A percentile compares a stretch with the other conserved stretches of the same genome.
phyloP scores from a whole-genome alignment of 1,140 invertebrate genomes.

The Ctenoplectra terminalis region DNA sequence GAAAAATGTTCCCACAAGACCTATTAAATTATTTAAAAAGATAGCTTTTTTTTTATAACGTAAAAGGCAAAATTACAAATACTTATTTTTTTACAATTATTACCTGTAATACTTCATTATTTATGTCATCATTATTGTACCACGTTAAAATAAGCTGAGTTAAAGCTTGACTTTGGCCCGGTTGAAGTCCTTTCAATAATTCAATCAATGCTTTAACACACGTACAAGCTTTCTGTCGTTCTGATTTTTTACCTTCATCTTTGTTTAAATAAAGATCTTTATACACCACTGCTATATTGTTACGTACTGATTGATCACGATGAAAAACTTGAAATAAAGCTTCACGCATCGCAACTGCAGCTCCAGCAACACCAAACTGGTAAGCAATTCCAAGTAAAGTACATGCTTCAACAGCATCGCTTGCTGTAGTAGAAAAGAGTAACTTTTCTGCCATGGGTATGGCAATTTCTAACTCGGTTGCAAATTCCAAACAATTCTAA shows the following conservation, averaged over 20 bases:
- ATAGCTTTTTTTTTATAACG: background rate
- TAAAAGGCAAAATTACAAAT: background rate
- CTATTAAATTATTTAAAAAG: constrained; percentile 78
- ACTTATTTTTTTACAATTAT: no score
- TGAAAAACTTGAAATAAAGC: constrained; percentile 89
- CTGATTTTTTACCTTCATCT: constrained; percentile 60
- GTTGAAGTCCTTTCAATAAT: constrained; percentile 84
- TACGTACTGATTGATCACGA: constrained; percentile 83
- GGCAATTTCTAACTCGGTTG: constrained; percentile 86
- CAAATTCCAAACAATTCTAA: constrained; percentile 87
- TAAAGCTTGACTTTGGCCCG: constrained; percentile 88
- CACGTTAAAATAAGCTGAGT: constrained; percentile 88
- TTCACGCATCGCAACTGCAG: constrained; percentile 87
- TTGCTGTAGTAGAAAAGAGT: constrained; percentile 88
- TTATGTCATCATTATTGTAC: constrained; percentile 85
- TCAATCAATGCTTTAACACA: constrained; percentile 77
- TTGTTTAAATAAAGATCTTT: constrained; percentile 85
- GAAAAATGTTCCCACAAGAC: constrained; percentile 93
- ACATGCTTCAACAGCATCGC: constrained; percentile 93
- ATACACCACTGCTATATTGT: constrained; percentile 86
- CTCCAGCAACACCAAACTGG: constrained; percentile 89
- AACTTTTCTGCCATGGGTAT: constrained; percentile 89
- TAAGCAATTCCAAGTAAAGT: constrained; percentile 92
- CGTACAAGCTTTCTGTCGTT: constrained; percentile 70
- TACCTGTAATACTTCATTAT: constrained; percentile 80